Evolutionary conservation across 53 echinoderm and acorn worm species (phyloP), one percentile per base, ranked within the genome.

Genomic region (Pentamera pediparva): DNA sequence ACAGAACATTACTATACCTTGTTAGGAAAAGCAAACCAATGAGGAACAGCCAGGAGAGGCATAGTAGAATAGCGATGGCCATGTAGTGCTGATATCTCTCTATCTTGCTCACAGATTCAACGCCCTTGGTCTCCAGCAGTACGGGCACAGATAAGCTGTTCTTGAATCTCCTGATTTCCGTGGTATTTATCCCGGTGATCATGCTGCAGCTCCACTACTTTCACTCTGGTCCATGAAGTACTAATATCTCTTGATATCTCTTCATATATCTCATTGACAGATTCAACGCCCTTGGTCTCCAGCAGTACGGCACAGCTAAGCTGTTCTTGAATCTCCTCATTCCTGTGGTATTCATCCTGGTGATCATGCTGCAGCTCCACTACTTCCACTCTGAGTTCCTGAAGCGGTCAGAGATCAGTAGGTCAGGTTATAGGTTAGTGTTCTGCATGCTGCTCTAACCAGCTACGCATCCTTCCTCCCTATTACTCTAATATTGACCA

Each of bases 181-280:
- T 91, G 0, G 73, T 76, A 2, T 92, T 98, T 71, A 85, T 98
- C 65, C 59, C 92, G 20, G 62, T 98, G 32, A 79, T 98, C 41
- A 88, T 98, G 98, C 85, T 89, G 37, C 92, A 98, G 63, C 83
- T 98, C 3, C 91, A 91, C 75, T 98, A 98, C 69, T 98, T 85
- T 76, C 98, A 98, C 65, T 28, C 65, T n/a, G n/a, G n/a, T n/a
- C n/a, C n/a, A n/a, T n/a, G n/a, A n/a, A n/a, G n/a, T n/a, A n/a
- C n/a, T n/a, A n/a, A n/a, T n/a, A n/a, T n/a, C n/a, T n/a, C n/a
- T n/a, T n/a, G n/a, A n/a, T n/a, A n/a, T n/a, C n/a, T n/a, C n/a
- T n/a, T n/a, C n/a, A n/a, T n/a, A n/a, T n/a, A n/a, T n/a, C n/a
- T n/a, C n/a, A n/a, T 40, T 37, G 11, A 58, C 83, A 98, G 98